Evolutionary conservation across 2,888 invertebrate genomes (phyloP), one percentile per base, ranked within the genome.

Genomic region (Drosophila dives): DNA sequence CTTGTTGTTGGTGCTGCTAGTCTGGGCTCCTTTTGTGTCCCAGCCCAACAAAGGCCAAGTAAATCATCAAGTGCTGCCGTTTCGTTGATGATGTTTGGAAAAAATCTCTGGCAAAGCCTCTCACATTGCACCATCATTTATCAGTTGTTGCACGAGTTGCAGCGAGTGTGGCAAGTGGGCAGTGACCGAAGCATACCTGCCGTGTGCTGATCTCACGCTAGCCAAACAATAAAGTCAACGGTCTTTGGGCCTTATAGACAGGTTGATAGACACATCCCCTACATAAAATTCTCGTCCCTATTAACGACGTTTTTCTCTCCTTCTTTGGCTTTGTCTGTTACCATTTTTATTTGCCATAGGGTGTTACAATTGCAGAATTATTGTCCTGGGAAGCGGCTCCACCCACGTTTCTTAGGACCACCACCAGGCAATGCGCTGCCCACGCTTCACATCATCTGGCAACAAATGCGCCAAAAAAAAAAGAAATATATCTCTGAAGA

Each of bases 171-270:
- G 85, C 86, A 72, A 86, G 83, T 89, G 84, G 89, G 89, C 83
- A 80, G 76, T 63, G 69, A 38, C 50, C 64, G 65, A 62, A 71
- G 58, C 71, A 69, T 87, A 87, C 87, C 87, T 87, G 88, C 89
- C 85, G 77, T 87, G 87, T 87, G 87, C 87, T 87, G 87, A 87
- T 87, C 87, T 87, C 87, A 87, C 89, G 87, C 89, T 85, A 70
- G 72, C 81, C 75, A 77, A 75, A 86, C 89, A 86, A 86, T 86
- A 80, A 86, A 79, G 69, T 73, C 77, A 81, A 80, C 72, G 72
- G 77, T 53, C 62, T 49, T 17, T 45, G 45, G 26, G n/a, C 42
- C 17, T 26, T 56, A 60, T 71, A 56, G 69, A 64, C 78, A 81
- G 80, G 66, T 75, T 79, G 77, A 69, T 74, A 69, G 77, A 62